Evolutionary conservation across 2,797 vertebrate species (phyloP).

Genomic region (Sebastes itinus): DNA sequence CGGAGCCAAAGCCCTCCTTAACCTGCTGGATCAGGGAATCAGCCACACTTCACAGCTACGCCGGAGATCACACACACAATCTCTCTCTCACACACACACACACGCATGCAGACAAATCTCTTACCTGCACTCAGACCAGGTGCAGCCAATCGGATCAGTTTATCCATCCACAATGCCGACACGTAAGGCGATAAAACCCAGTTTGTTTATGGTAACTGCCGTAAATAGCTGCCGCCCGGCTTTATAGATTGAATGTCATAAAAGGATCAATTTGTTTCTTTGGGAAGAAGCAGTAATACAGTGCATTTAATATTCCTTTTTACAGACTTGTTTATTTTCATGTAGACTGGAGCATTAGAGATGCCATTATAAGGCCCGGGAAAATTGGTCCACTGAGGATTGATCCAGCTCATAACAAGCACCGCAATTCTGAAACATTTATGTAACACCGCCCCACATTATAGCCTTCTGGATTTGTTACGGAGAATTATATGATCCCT

Average conservation of each 20-base stretch:
- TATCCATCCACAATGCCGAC: background rate
- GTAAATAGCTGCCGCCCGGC: slow-evolving; percentile 25
- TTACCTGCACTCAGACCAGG: slow-evolving; percentile 3
- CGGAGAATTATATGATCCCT: slow-evolving; percentile 46
- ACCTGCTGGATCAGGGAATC: slow-evolving; percentile 72
- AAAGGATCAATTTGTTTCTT: slow-evolving; percentile 72
- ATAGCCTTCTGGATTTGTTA: slow-evolving; percentile 60
- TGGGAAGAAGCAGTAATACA: slow-evolving; percentile 68
- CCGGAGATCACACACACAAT: slow-evolving; percentile 45
- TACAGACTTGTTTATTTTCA: slow-evolving; percentile 78
- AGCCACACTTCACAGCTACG: slow-evolving; percentile 45
- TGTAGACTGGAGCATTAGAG: slow-evolving; percentile 70
- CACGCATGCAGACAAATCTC: background rate
- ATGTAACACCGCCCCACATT: slow-evolving; percentile 65
- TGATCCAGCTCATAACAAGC: slow-evolving; percentile 59
- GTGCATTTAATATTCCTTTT: slow-evolving; percentile 71
- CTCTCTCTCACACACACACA: slow-evolving; percentile 14
- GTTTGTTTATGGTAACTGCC: slow-evolving; percentile 34
- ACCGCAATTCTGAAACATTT: slow-evolving; percentile 68
- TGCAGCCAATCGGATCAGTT: slow-evolving; percentile 25
- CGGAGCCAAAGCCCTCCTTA: slow-evolving; percentile 73
- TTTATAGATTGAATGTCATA: slow-evolving; percentile 62
- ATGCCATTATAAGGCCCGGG: slow-evolving; percentile 67
- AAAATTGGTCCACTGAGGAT: slow-evolving; percentile 69
- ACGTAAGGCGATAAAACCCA: slow-evolving; percentile 37